Base-by-base conservation (phyloP, 1,140 invertebrate genomes). In the Drosophila lacteicornis region DNA sequence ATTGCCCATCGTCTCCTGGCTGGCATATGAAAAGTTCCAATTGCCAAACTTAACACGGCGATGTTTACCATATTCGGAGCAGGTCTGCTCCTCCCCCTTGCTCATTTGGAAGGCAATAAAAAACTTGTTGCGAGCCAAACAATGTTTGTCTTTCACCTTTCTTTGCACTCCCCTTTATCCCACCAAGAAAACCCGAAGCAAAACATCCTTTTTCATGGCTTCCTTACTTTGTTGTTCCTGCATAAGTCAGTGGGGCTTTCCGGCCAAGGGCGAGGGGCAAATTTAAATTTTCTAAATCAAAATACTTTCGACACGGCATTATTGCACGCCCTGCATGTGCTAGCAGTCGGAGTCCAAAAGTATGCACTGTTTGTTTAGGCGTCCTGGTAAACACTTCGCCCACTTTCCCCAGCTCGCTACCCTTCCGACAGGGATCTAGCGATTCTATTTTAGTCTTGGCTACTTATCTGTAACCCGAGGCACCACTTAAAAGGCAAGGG, bases 71-170 rank as follows among this genome's bases (percentile, higher is more conserved):
- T 43, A 60, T 56, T 45, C 51, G 22, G 30, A 53, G 51, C n/a
- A 40, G 47, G n/a, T 36, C 15, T 36, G 33, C 9, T 22, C 36
- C 58, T 50, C 46, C 55, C 17, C 43, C 53, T 36, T 57, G 76
- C 85, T 87, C 84, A 87, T 87, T 87, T 87, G 84, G 85, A 84
- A 87, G 83, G 84, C 84, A 87, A 87, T 88, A 87, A 82, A 86
- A 83, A 60, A 80, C 80, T 88, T 88, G 80, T 84, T 88, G 84
- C 69, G 53, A 61, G 45, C 43, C 50, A 65, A 70, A 88, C 68
- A 88, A 68, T 87, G 84, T 87, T 88, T 87, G 68, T 46, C 51
- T 70, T 79, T 78, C 63, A 75, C 59, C 70, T 38, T 78, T 61
- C 47, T 27, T 36, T 53, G 50, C 46, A 33, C 11, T 47, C 30